Evolutionary conservation across 2,888 invertebrate genomes (phyloP).

Genomic region (Cynaeus angustus): DNA sequence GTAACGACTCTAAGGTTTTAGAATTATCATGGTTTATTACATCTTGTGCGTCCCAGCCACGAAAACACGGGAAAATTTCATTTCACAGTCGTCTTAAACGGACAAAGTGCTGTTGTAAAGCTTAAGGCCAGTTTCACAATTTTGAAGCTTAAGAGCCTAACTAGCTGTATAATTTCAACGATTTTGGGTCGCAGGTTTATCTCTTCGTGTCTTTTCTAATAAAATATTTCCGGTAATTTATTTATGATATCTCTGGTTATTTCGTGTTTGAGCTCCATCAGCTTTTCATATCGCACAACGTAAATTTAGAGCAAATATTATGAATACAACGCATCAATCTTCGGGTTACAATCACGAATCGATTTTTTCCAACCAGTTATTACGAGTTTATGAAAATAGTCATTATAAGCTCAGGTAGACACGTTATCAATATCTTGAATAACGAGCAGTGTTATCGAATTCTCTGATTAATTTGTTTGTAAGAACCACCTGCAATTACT

Average conservation of each 20-base stretch:
- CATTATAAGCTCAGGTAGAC: neutral
- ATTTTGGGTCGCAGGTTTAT: neutral
- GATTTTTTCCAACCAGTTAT: conserved; percentile 18
- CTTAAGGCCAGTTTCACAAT: conserved; percentile 26
- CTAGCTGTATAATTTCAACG: neutral
- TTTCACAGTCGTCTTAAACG: conserved; percentile 11
- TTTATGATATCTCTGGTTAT: neutral
- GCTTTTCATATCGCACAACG: conserved; percentile 5
- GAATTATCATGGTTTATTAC: conserved; percentile 29
- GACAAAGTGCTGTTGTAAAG: neutral
- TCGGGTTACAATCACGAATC: no score
- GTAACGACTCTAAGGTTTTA: conserved; percentile 22
- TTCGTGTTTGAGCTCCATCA: neutral
- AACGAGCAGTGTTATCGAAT: conserved; percentile 24
- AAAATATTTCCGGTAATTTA: neutral
- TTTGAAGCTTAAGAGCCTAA: conserved; percentile 3
- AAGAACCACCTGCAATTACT: conserved; percentile 19
- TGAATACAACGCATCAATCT: conserved; percentile 9
- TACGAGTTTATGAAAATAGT: conserved; percentile 4
- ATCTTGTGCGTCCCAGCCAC: conserved; percentile 28
- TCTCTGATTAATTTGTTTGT: conserved; percentile 22
- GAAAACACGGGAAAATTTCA: conserved; percentile 28
- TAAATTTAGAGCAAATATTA: conserved; percentile 11
- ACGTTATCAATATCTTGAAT: conserved; percentile 28
- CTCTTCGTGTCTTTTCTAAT: neutral